Evolutionary conservation across 2,888 invertebrate genomes (phyloP), one percentile per base, ranked within the genome.

Genomic region (Polyommatus iphigenia): DNA sequence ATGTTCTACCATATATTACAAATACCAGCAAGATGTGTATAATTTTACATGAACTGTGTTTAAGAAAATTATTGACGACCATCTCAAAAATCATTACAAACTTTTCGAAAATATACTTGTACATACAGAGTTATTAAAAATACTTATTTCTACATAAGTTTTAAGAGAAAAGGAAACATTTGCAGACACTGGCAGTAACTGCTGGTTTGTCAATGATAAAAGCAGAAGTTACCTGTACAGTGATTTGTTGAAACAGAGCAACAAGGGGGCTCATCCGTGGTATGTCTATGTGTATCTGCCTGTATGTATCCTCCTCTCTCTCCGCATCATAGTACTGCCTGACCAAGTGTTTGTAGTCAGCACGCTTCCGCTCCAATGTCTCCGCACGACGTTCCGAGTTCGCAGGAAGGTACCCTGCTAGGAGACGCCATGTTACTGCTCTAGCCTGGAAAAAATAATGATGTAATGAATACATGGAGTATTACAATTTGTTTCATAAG

Each of bases 201-300:
- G 36, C 36, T 57, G 24, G 50, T 18, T 3, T 80, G 73, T n/a
- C n/a, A n/a, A n/a, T n/a, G n/a, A n/a, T n/a, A n/a, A n/a, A n/a
- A n/a, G n/a, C n/a, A n/a, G n/a, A n/a, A n/a, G n/a, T n/a, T n/a
- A 24, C 93, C 91, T 95, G 95, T 6, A 99, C 99, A 81, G 97
- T 96, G 83, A 96, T 95, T 92, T 99, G 99, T 91, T 99, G 99
- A 91, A 99, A 99, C 82, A 99, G 95, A 54, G 98, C 97, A 81
- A 99, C 98, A 79, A 99, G 95, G 7, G 99, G 99, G 88, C 99
- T 99, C 99, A 99, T 99, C 86, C 99, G 95, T 78, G 99, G 99
- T 90, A 99, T 99, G 92, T 99, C 99, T 86, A 99, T 99, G 91
- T 99, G 99, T 91, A 99, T 99, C 96, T 95, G 93, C 71, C 93